Conservation (phyloP, 1,140 invertebrate genomes). For the Oryctes rhinoceros region DNA sequence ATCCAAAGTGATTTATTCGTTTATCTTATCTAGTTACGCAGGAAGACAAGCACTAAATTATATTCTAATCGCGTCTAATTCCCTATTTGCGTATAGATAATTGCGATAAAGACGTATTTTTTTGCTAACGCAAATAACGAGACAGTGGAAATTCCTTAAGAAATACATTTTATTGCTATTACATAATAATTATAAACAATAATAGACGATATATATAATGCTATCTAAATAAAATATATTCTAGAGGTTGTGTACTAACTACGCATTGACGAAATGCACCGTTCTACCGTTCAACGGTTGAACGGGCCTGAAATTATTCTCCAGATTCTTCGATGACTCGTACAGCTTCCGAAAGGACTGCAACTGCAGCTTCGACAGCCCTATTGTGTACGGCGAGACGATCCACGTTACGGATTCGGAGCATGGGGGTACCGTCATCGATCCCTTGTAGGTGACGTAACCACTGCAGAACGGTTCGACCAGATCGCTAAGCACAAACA, state of each 20-base stretch:
- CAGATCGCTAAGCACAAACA: conserved; percentile 29
- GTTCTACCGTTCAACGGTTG: conserved; percentile 38
- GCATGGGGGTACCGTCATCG: conserved; percentile 92
- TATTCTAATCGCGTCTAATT: no score
- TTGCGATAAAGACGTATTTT: no score
- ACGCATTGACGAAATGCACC: conserved; percentile 29
- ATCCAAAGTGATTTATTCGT: no score
- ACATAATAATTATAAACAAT: neutral
- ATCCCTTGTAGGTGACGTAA: conserved; percentile 94
- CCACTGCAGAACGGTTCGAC: conserved; percentile 59
- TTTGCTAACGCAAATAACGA: no score
- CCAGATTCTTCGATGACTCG: conserved; percentile 19
- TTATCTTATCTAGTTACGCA: no score
- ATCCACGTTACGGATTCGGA: conserved; percentile 92
- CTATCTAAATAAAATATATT: neutral
- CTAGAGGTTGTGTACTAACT: neutral
- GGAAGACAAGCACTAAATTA: no score
- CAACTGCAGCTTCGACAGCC: conserved; percentile 27
- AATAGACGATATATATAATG: conserved; percentile 16
- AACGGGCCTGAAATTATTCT: conserved; percentile 40
- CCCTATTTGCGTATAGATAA: no score
- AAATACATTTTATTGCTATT: no score
- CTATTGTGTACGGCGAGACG: conserved; percentile 70
- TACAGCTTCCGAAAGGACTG: conserved; percentile 33
- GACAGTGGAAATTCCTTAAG: no score